Base-by-base conservation (phyloP, 1,140 invertebrate species). In the Atopsyche davidsoni region DNA sequence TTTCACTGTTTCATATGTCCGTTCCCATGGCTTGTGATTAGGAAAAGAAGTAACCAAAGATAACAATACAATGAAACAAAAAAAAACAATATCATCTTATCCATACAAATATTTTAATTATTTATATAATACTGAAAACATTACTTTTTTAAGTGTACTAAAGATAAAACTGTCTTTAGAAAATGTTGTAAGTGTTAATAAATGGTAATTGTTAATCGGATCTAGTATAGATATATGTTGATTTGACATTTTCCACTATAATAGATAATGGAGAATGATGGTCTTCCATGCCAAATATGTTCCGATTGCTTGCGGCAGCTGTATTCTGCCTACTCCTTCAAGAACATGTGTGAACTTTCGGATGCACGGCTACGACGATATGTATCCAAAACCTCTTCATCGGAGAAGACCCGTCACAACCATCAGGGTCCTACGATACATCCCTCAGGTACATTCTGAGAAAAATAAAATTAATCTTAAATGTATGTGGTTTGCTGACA, bases 301-400 rank as follows among this genome's bases (percentile, higher is more conserved):
- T 60, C 67, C 13, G 62, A 70, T 52, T 75, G 73, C 59, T 62
- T 70, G 13, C 50, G 68, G 3, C 70, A 72, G 58, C 68, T 73
- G 25, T 72, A 70, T 36, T 57, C 66, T 23, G 68, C 70, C 16
- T 75, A 72, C 42, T 68, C 69, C 13, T 75, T 75, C 51, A 75
- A 74, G 57, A 65, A 73, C 44, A 63, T 65, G 44, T 73, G 71
- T 58, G 69, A 72, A 60, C 65, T 65, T 55, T 73, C 72, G 7
- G 73, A 74, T 57, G 55, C 53, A 21, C 68, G 67, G 31, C 58
- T 74, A 16, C 58, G 64, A 19, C 62, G 64, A 45, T 68, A 38
- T 36, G 47, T 65, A 4, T 9, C 25, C 13, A 13, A 13, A 9
- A 28, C 7, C 7, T 28, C 25, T 28, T 28, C 13, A 14, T 48